Conservation (phyloP, 2,888 invertebrate genomes). For the Tridacna crocea region DNA sequence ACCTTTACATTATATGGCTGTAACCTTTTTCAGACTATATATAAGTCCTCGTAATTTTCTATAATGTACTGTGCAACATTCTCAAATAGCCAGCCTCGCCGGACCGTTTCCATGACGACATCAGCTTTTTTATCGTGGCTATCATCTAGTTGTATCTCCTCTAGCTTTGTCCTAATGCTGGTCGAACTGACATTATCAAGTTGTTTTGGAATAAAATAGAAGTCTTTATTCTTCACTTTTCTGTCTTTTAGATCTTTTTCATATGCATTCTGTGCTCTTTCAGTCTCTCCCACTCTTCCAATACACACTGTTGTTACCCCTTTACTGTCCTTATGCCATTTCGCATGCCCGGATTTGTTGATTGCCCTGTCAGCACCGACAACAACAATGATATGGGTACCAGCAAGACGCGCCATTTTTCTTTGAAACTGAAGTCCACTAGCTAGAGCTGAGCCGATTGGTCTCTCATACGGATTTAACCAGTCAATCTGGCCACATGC, state of each 20-base stretch:
- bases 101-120: slow-evolving; percentile 29
- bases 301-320: slow-evolving; percentile 44
- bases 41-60: slow-evolving; percentile 31
- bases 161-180: slow-evolving; percentile 33
- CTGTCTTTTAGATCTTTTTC: slow-evolving; percentile 39
- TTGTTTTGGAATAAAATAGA: slow-evolving; percentile 51
- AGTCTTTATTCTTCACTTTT: slow-evolving; percentile 33
- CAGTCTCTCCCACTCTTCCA: slow-evolving; percentile 56
- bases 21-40: background rate
- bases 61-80: slow-evolving; percentile 40
- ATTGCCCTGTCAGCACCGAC: slow-evolving; percentile 62
- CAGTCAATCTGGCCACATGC: slow-evolving; percentile 49
- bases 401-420: slow-evolving; percentile 4
- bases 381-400: slow-evolving; percentile 28
- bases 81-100: slow-evolving; percentile 34
- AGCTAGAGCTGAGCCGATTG: slow-evolving; percentile 51
- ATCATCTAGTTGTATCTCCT: background rate
- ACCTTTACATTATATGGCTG: no score
- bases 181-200: slow-evolving; percentile 62
- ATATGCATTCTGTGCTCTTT: slow-evolving; percentile 28
- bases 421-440: slow-evolving; percentile 41
- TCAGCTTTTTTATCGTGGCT: slow-evolving; percentile 6
- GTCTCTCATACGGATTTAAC: slow-evolving; percentile 48
- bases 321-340: slow-evolving; percentile 47
- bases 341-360: slow-evolving; percentile 43